Evolutionary conservation across 92 coral and sea anemone species (phyloP), one percentile per base, ranked within the genome.

Genomic region (Heteractis magnifica): DNA sequence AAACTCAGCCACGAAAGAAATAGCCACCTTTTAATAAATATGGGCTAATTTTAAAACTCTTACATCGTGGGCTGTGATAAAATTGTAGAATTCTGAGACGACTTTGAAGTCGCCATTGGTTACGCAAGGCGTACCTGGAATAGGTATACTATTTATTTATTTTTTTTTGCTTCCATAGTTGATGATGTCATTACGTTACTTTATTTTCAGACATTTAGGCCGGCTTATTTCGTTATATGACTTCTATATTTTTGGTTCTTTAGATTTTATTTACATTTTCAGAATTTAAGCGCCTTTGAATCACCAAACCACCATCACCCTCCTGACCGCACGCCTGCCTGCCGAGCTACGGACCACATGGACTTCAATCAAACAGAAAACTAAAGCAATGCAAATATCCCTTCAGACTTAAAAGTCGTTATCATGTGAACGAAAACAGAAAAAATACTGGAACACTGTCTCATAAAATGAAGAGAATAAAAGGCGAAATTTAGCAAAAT

Each of bases 1-100:
- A 58, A n/a, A 13, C 8, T 19, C 19, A 20, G 70, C 65, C 74
- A 80, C 48, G 44, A 75, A 19, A 81, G 6, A 16, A 19, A 18
- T 0, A 53, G 77, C 84, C 84, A 81, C 84, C 77, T 81, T 62
- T 4, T 20, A 81, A 34, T 34, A 70, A 81, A 71, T 8, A 81
- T 1, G 48, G 14, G 1, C 65, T 59, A 68, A 70, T 65, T 65
- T 48, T 68, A 68, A 50, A 20, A 68, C 73, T 20, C 10, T 18
- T 68, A 68, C 4, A 10, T 23, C 49, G 49, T 23, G 49, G 73
- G 73, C 49, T 16, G 49, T 68, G 49, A 64, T 64, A 64, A 48
- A 68, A 68, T n/a, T 20, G 48, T n/a, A 68, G 50, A 68, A 68
- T 68, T 20, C 49, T 68, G 73, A 23, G 73, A 68, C 73, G 26